phyloP scores from a whole-genome alignment of 2,113 vertebrate genomes.

The Pollimyrus isidori region DNA sequence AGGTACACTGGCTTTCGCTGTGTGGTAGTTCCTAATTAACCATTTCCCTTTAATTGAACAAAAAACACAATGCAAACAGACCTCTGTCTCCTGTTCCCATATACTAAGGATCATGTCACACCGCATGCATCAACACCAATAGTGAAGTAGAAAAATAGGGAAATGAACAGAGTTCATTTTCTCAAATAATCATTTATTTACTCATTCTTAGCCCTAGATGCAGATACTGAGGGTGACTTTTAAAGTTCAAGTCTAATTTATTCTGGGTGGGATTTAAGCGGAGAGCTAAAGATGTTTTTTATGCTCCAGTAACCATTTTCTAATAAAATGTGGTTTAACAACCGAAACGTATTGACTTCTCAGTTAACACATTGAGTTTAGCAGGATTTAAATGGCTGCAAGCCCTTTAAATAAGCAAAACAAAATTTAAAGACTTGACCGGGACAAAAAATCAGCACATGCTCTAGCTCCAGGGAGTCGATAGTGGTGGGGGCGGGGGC shows the following conservation, averaged over 20 bases:
- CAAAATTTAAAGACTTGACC: background rate
- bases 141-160: background rate
- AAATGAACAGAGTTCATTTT: background rate
- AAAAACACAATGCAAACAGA: background rate
- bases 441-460: background rate
- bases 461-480: background rate
- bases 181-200: background rate
- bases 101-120: background rate
- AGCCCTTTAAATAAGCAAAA: background rate
- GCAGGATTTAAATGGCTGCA: background rate
- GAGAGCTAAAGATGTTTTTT: background rate
- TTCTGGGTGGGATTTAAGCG: background rate
- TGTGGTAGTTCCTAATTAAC: background rate
- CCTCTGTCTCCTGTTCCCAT: background rate
- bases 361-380: background rate
- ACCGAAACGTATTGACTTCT: background rate
- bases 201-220: background rate
- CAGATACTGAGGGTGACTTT: background rate
- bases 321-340: slow-evolving; percentile 4
- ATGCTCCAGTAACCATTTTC: background rate
- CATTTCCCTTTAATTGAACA: background rate
- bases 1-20: background rate
- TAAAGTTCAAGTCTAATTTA: background rate
- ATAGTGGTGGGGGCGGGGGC: background rate
- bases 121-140: background rate